Percentiles rank a stretch among this genome's conserved stretches.
phyloP scores from a whole-genome alignment of 2,113 vertebrate species.

The Nothocercus nigrocapillus region DNA sequence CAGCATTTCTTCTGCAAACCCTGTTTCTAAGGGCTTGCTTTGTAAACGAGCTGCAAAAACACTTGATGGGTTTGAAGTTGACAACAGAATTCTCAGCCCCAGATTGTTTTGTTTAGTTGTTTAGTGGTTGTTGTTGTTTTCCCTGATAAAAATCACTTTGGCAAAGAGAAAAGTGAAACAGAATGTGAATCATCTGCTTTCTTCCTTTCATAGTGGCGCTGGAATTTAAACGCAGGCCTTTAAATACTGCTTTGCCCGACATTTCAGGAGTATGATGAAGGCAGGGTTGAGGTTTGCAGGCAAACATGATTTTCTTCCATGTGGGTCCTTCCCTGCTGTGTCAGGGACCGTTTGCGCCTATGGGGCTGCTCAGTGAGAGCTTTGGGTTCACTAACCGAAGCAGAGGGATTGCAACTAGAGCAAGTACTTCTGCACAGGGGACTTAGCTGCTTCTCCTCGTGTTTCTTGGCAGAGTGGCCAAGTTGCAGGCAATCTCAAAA shows the following conservation, averaged over 20 bases:
- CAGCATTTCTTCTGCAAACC: background rate
- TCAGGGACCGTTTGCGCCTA: background rate
- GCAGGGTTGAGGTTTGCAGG: conserved; percentile 14
- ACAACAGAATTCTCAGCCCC: background rate
- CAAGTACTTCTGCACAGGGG: background rate
- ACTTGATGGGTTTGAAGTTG: background rate
- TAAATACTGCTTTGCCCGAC: conserved; percentile 26
- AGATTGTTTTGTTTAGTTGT: background rate
- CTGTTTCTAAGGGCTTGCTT: background rate
- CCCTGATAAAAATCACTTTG: conserved; percentile 38
- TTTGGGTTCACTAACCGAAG: background rate
- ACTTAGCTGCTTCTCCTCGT: background rate
- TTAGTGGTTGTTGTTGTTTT: background rate
- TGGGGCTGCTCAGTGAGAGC: background rate
- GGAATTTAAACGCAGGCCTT: conserved; percentile 24
- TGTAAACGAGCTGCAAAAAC: background rate
- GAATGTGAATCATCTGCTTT: conserved; percentile 62
- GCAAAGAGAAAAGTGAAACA: conserved; percentile 32
- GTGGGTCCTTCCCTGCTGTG: background rate
- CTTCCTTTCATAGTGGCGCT: conserved; percentile 10
- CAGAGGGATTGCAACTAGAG: background rate
- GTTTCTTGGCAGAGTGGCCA: background rate
- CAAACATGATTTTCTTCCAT: background rate
- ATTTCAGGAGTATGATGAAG: conserved; percentile 24
- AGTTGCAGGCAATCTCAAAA: background rate